Conservation (phyloP, 1,140 invertebrate species). For the Heliconius nattereri region DNA sequence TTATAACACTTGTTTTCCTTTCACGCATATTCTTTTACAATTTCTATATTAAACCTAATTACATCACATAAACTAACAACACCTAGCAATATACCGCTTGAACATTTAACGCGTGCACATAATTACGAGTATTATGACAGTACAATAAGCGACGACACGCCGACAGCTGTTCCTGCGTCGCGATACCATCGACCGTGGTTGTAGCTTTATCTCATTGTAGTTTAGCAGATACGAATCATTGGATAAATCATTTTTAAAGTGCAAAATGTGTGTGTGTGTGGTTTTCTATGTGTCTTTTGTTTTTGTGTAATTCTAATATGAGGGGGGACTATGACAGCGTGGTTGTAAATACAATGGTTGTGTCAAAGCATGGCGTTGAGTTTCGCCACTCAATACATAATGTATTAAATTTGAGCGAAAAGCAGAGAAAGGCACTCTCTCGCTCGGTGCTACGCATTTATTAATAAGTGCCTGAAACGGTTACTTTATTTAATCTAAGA, state of each 20-base stretch:
- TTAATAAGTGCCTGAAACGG: too few relatives aligned
- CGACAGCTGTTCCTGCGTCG: constrained; percentile 7
- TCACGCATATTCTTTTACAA: too few relatives aligned
- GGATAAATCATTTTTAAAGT: constrained; percentile 7
- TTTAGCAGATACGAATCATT: constrained; percentile 1
- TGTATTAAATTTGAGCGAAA: too few relatives aligned
- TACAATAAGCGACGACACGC: constrained; percentile 4
- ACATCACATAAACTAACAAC: not conserved
- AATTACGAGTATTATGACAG: not conserved
- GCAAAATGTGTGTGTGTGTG: not conserved
- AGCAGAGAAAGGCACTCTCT: too few relatives aligned
- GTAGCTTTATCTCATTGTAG: constrained; percentile 11
- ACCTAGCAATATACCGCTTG: not conserved
- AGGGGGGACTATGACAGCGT: too few relatives aligned
- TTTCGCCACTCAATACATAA: too few relatives aligned
- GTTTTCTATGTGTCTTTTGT: not conserved
- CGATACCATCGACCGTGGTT: not conserved
- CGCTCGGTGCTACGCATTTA: too few relatives aligned
- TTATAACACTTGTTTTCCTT: too few relatives aligned
- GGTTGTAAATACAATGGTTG: too few relatives aligned
- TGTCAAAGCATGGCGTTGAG: too few relatives aligned
- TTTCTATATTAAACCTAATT: too few relatives aligned
- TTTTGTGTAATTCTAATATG: not conserved
- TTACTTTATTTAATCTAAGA: too few relatives aligned
- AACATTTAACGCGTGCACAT: not conserved